Evolutionary conservation across 2,113 vertebrate species (phyloP).

Genomic region (Sus scrofa): DNA sequence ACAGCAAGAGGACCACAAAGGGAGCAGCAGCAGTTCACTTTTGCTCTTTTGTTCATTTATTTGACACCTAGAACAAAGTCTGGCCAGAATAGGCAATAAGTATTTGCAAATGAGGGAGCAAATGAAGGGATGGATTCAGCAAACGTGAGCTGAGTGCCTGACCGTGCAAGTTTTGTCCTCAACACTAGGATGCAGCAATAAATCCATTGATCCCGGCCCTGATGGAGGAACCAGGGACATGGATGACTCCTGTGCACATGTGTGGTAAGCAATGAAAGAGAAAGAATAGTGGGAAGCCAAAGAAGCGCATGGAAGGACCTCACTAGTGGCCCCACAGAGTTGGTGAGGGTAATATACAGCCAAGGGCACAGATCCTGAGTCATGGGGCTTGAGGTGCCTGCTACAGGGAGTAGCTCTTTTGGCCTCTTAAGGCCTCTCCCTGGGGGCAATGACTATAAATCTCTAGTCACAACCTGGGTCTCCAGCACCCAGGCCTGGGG

Average conservation of each 20-base stretch:
- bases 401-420: background rate
- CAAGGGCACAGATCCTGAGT: background rate
- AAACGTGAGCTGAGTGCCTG: background rate
- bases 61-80: slow-evolving; percentile 53
- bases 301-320: background rate
- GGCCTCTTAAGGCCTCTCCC: background rate
- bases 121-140: background rate
- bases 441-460: background rate
- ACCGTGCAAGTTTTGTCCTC: background rate
- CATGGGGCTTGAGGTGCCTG: background rate
- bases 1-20: slow-evolving; percentile 25
- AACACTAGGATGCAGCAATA: background rate
- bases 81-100: slow-evolving; percentile 1
- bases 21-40: background rate
- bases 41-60: slow-evolving; percentile 21
- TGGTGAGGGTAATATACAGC: background rate
- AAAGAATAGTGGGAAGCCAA: fast-evolving
- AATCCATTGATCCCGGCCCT: background rate
- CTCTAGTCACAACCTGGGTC: background rate
- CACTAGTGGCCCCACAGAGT: fast-evolving
- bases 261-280: background rate
- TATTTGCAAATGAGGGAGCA: background rate
- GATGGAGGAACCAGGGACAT: background rate
- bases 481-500: background rate
- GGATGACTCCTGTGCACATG: background rate